These are phyloP conservation scores for Neotoxoptera formosana DNA, from an alignment of 1,140 invertebrate genomes.

Conservation along the genomic window DNA sequence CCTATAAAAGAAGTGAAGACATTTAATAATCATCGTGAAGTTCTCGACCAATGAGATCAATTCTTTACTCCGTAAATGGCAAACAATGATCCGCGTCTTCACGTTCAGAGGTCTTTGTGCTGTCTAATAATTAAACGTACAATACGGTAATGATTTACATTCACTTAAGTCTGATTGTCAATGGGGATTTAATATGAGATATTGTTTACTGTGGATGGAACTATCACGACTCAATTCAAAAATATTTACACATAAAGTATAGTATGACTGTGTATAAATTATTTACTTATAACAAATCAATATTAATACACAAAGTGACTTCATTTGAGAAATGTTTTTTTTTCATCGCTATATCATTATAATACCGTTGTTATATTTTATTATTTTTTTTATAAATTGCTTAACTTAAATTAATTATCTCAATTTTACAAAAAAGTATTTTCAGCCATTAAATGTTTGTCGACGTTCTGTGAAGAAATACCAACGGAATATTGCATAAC, in stretches of 20 bases:
- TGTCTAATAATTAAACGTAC: slow-evolving; percentile 53
- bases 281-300: slow-evolving; percentile 20
- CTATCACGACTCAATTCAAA: slow-evolving; percentile 40
- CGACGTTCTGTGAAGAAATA: neutral
- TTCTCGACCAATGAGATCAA: slow-evolving; percentile 49
- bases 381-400: neutral
- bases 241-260: slow-evolving; percentile 14
- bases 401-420: neutral
- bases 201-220: slow-evolving; percentile 8
- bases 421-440: neutral
- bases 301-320: neutral
- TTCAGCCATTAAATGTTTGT: neutral
- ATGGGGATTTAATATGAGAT: slow-evolving; percentile 38
- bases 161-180: slow-evolving; percentile 39
- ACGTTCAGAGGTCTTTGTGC: slow-evolving; percentile 50
- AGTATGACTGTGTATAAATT: neutral
- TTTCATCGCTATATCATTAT: no score
- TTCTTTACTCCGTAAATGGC: slow-evolving; percentile 53
- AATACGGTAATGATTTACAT: slow-evolving; percentile 55
- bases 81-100: slow-evolving; percentile 52
- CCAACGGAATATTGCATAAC: neutral
- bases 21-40: slow-evolving; percentile 48
- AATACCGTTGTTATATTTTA: neutral
- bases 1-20: slow-evolving; percentile 50
- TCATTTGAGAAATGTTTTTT: neutral